Conservation (phyloP, 2,797 vertebrate species). For the Australoheros facetus region DNA sequence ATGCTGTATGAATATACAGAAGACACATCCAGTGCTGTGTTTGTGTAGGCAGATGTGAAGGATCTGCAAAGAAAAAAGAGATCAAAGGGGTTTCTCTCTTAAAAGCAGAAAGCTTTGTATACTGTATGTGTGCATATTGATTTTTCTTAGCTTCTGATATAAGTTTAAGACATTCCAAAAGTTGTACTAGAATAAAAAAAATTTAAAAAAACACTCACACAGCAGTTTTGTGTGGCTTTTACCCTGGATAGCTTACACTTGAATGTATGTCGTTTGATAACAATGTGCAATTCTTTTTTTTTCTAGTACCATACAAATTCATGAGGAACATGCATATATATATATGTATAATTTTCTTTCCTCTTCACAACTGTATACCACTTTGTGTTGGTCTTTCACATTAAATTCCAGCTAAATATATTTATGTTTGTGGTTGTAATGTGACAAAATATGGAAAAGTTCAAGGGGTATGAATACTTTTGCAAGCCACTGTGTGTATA, state of each 20-base stretch:
- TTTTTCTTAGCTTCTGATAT: neutral
- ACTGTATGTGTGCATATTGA: neutral
- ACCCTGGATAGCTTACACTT: neutral
- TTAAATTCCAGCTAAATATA: too few species aligned
- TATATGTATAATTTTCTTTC: too few species aligned
- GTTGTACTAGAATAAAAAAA: neutral
- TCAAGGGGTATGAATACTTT: too few species aligned
- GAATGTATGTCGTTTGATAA: neutral
- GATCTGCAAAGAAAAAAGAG: neutral
- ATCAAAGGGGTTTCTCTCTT: neutral
- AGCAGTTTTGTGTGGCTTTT: neutral
- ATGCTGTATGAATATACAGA: conserved; percentile 7
- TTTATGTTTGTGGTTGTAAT: too few species aligned
- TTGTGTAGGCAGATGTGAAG: conserved; percentile 21
- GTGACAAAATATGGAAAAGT: too few species aligned
- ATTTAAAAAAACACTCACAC: neutral
- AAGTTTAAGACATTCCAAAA: neutral
- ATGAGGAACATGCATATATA: too few species aligned
- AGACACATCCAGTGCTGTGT: neutral
- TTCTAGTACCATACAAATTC: too few species aligned
- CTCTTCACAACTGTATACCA: too few species aligned
- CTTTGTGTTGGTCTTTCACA: too few species aligned
- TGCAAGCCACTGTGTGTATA: too few species aligned
- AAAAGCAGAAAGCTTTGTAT: conserved; percentile 3
- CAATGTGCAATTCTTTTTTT: neutral